Evolutionary conservation across 2,888 invertebrate genomes (phyloP), one percentile per base, ranked within the genome.

Genomic region (Cancer borealis): DNA sequence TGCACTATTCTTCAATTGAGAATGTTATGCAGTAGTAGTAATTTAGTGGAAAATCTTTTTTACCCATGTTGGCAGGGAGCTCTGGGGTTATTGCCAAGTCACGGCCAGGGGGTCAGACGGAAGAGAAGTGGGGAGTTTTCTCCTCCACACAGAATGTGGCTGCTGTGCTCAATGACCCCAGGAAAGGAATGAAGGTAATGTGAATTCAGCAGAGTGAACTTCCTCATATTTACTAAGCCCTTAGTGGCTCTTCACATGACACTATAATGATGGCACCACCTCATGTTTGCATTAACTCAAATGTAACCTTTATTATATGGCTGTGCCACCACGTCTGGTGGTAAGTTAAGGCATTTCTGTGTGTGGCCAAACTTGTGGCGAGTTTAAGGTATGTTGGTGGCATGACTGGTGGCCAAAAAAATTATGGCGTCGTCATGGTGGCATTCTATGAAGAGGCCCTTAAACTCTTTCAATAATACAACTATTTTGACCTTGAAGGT

Each of bases 141-240:
- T 94, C 93, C 17, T 94, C 95, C 26, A 95, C 98, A 92, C 99
- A 99, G 97, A 99, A 99, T 97, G 97, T 99, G 96, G 98, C 99
- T 73, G 99, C 99, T 94, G 99, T 99, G 96, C 97, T 99, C 95
- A 99, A 99, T 97, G 99, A 99, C 97, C 99, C 99, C 0, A 98
- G 98, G 95, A 98, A 98, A 96, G 98, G 99, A 96, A 99, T 99
- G 97, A 98, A 98, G 96, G 97, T 97, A 96, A 96, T 98, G 93
- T 92, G 84, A 12, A 39, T 1, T 39, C 17, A 84, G 39, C 14
- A 84, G 10, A 84, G 0, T 39, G 84, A 39, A 30, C 8, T 30
- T 84, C 39, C 14, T 84, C 26, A 84, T 84, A 26, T 26, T 6
- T 60, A 60, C 2, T 10, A 21, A 60, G 21, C 21, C 21, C 21